phyloP scores from a whole-genome alignment of 1,140 invertebrate species.

The Thaumetopoea pityocampa region DNA sequence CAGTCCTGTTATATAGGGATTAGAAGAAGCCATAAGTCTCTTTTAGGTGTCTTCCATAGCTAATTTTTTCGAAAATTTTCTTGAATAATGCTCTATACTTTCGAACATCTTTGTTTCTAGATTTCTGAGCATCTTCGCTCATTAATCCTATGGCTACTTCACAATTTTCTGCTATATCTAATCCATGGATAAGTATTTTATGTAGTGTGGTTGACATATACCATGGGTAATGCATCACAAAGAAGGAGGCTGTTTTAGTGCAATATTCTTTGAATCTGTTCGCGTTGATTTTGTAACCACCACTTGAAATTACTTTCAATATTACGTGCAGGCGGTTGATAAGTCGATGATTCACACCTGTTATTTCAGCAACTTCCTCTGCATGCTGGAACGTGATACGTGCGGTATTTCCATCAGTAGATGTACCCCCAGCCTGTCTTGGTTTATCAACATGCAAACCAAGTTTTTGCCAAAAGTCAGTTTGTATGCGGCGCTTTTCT shows the following conservation, averaged over 20 bases:
- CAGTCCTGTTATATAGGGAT: too few species aligned
- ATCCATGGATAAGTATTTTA: neutral
- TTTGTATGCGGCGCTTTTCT: conserved; percentile 5
- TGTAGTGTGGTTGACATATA: neutral
- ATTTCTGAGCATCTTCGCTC: conserved; percentile 1
- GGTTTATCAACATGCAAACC: conserved; percentile 12
- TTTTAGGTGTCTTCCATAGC: too few species aligned
- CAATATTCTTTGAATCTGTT: too few species aligned
- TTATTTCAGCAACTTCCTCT: conserved; percentile 7
- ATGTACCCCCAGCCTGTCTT: conserved; percentile 4
- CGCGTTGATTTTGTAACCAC: too few species aligned
- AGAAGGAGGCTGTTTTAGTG: too few species aligned
- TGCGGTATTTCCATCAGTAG: conserved; percentile 8
- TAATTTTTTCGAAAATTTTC: too few species aligned
- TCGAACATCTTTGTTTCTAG: conserved; percentile 3
- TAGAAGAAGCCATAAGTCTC: too few species aligned
- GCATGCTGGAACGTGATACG: conserved; percentile 8
- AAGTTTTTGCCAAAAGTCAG: conserved; percentile 9
- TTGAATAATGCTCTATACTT: conserved; percentile 2
- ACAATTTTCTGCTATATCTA: neutral
- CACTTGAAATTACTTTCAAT: too few species aligned
- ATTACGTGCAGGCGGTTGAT: conserved; percentile 5
- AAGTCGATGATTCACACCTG: conserved; percentile 6
- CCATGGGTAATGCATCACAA: neutral
- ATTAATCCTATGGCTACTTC: neutral